phyloP scores from a whole-genome alignment of 2,113 vertebrate species.

The Pseudolaguvia tuberculata region DNA sequence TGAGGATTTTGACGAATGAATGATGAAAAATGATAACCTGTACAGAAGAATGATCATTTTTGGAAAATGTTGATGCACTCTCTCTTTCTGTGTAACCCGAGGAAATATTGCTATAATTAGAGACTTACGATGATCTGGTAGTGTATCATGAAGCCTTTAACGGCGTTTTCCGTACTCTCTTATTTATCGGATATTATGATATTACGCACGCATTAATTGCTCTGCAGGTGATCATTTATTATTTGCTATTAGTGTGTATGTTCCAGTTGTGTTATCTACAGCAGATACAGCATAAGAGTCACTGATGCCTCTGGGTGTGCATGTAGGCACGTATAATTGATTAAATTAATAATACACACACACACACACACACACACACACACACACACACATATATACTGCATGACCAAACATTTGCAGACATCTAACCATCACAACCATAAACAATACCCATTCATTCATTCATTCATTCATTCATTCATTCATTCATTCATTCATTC shows the following conservation, averaged over 20 bases:
- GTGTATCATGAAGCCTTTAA: slow-evolving; percentile 48
- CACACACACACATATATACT: too few species aligned
- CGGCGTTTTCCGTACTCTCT: slow-evolving; percentile 53
- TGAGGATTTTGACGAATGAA: slow-evolving; percentile 63
- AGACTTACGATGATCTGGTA: slow-evolving; percentile 62
- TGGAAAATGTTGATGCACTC: slow-evolving; percentile 56
- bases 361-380: too few species aligned
- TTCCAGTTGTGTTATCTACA: slow-evolving; percentile 26
- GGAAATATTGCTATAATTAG: slow-evolving; percentile 73
- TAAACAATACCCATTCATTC: too few species aligned
- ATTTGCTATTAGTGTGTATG: slow-evolving; percentile 26
- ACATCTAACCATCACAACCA: too few species aligned
- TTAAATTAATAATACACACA: neutral
- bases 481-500: too few species aligned
- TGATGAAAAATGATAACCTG: slow-evolving; percentile 76
- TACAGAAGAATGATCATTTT: slow-evolving; percentile 74
- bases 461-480: too few species aligned
- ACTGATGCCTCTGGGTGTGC: neutral
- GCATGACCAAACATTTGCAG: too few species aligned
- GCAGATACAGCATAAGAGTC: slow-evolving; percentile 33
- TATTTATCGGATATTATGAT: slow-evolving; percentile 46
- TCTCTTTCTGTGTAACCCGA: slow-evolving; percentile 51
- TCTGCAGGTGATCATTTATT: slow-evolving; percentile 35
- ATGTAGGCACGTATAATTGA: neutral
- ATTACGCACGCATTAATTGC: slow-evolving; percentile 45